phyloP scores from a whole-genome alignment of 2,113 vertebrate genomes.

The Cyanoliseus patagonus region DNA sequence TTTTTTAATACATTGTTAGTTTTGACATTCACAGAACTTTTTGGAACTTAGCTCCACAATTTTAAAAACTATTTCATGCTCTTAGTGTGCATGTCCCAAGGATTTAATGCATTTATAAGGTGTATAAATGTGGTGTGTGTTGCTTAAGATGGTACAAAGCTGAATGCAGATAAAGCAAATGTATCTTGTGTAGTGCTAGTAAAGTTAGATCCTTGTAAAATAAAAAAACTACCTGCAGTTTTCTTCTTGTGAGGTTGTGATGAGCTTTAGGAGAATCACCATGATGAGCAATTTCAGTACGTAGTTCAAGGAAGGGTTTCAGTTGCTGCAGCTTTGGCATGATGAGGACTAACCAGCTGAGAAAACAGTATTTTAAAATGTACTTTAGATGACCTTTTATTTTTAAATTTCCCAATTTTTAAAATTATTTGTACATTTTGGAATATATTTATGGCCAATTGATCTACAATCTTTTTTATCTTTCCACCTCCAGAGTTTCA shows the following conservation, averaged over 20 bases:
- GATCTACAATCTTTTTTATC: background rate
- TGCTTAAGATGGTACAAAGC: background rate
- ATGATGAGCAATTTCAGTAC: background rate
- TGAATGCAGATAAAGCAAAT: background rate
- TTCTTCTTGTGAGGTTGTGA: background rate
- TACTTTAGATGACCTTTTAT: background rate
- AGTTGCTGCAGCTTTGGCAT: background rate
- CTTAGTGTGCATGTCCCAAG: background rate
- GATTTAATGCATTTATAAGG: background rate
- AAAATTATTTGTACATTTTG: background rate
- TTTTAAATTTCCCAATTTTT: background rate
- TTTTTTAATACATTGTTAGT: background rate
- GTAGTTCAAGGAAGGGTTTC: background rate
- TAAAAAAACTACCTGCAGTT: background rate
- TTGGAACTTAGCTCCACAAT: background rate
- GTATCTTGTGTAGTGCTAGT: background rate
- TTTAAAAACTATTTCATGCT: background rate
- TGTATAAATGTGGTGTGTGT: background rate
- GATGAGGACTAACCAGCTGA: background rate
- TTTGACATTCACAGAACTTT: background rate
- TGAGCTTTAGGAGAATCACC: background rate
- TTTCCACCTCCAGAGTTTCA: background rate
- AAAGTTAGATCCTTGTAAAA: background rate
- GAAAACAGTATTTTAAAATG: background rate
- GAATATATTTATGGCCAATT: background rate